Base-by-base conservation (phyloP, 2,888 invertebrate species). In the Rhagonycha fulva region DNA sequence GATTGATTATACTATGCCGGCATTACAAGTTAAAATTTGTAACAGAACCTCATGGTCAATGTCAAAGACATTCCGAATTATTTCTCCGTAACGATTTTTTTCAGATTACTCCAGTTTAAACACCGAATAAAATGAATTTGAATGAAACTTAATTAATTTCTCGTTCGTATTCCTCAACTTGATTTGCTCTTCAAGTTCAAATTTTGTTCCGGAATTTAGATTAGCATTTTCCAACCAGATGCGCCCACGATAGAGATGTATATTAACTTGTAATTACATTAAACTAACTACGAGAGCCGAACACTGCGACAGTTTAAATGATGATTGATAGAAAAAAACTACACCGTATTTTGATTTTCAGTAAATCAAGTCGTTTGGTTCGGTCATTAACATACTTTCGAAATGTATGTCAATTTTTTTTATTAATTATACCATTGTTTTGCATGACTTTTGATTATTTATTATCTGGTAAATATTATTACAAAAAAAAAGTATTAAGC, bases 241-340 rank as follows among this genome's bases (percentile, higher is more conserved):
- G 87, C 84, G 86, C 81, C 85, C 85, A 83, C 82, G 80, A 86
- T 86, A 83, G 84, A 86, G 86, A 84, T 85, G 83, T 83, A 82
- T 81, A 86, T 86, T 85, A 86, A 85, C 85, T 85, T 86, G 84
- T 87, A 87, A 87, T 87, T 87, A 86, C 84, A 84, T 87, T 86
- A 86, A 86, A 86, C 86, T 86, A 87, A 85, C 86, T 85, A 84
- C 81, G 83, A 82, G 81, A 66, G 63, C 63, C 83, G 82, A 84
- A 84, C 84, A 84, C 84, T 82, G 84, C 83, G 86, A 85, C 86
- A 85, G 84, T 85, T 84, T 84, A 86, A 86, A 87, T 86, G 85
- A 85, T 86, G 87, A 87, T 87, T 87, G 83, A 87, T 87, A 85
- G 86, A 84, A 85, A 85, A 84, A 82, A 76, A 71, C 67, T 62